Evolutionary conservation across 53 echinoderm and acorn worm genomes (phyloP), one percentile per base, ranked within the genome.

Genomic region (Mesocentrotus franciscanus): DNA sequence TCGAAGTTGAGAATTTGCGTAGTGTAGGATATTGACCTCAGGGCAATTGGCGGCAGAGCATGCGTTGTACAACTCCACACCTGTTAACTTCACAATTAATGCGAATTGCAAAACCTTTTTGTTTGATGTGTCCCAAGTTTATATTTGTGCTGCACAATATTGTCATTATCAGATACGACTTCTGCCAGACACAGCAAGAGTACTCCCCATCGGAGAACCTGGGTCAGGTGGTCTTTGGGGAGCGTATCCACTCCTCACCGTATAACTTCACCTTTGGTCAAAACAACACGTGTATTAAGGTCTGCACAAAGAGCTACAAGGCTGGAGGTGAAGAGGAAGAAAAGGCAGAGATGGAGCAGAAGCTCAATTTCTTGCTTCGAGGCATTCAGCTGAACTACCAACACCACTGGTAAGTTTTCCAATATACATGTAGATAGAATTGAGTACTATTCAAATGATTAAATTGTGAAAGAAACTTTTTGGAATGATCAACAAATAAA

Each of bases 151-250:
- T 57, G 56, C 49, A 20, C 24, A 36, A 17, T 36, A 68, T 66
- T 96, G 12, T 55, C 33, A 24, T 85, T 2, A 22, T n/a, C 30
- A 93, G 89, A 71, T 99, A 97, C 92, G 99, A 99, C 94, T 98
- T 99, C 85, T 99, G 99, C 85, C 98, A 97, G 94, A 85, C 95
- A 64, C 93, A 94, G 30, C 29, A 89, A 34, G 96, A 97, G 75
- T 60, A 89, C 33, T 96, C 95, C n/a, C 99, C 99, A 10, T 96
- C 96, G 18, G 99, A 99, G 92, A 99, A 99, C 92, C 97, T 99
- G 42, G 99, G 99, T 32, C 99, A 99, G 93, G 99, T 99, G 6
- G 98, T 99, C 56, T 99, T 99, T 61, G 99, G 99, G 24, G 99
- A 99, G 83, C 97, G 99, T 57, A 99, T 99, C 62, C 85, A 93